Evolutionary conservation across 1,140 invertebrate genomes (phyloP), one percentile per base, ranked within the genome.

Genomic region (Drosophila pruinosa): DNA sequence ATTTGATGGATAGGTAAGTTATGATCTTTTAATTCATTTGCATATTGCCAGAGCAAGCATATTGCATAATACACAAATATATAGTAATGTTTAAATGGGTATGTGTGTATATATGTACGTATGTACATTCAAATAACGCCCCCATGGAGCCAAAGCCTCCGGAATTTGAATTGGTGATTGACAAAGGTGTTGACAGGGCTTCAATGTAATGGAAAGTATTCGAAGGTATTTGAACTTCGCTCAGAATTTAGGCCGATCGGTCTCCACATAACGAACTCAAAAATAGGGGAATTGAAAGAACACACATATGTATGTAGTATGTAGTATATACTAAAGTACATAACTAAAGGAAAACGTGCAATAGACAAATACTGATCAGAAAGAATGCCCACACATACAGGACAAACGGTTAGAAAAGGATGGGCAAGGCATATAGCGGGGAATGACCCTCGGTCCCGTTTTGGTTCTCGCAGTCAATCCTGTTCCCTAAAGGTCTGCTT

Each of bases 301-400:
- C n/a, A 41, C 17, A 56, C 52, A 56, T 22, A 19, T 38, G 28
- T 31, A 36, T 36, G 10, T 7, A 47, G 2, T 7, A 28, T 57
- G 52, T 54, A 54, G 31, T 24, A 28, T 58, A 34, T 58, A 61
- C 64, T 14, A 8, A 36, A 21, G 62, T 78, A 79, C 34, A 82
- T 83, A 82, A 63, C 6, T 2, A 4, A 53, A 22, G 7, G 2
- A 36, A 24, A 61, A 53, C 38, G 50, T 7, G 36, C 48, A 47
- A 63, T 61, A 59, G 72, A 58, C 45, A 61, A 77, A 82, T 70
- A 80, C 81, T 86, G 78, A 86, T 86, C 75, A 86, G 81, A 86
- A 81, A 38, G 34, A 38, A 53, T 72, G 39, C 43, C 19, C 52
- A 54, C 45, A 61, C 36, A 47, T 43, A 54, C 50, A 47, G 39